These are phyloP conservation scores for Zootoca vivipara DNA, from an alignment of 2,113 vertebrate species.

Conservation along the genomic window DNA sequence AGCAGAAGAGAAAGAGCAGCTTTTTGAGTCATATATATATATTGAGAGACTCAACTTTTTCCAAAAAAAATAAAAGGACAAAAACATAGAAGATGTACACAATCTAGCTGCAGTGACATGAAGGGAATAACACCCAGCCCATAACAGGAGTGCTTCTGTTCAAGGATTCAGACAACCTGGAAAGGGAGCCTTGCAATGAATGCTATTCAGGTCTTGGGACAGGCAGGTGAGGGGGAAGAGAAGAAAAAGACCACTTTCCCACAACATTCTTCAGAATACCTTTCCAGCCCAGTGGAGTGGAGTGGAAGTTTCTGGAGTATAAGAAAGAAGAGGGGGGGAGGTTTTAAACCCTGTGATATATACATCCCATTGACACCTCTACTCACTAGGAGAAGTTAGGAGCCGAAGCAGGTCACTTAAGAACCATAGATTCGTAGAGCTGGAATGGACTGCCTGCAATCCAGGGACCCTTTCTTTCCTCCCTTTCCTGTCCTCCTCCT, in stretches of 20 bases:
- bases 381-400: neutral
- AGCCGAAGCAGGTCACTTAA: neutral
- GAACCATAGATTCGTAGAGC: too few relatives aligned
- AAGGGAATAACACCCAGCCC: neutral
- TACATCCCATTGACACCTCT: neutral
- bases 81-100: neutral
- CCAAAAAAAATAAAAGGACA: neutral
- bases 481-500: neutral
- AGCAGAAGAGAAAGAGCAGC: neutral
- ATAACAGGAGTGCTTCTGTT: neutral
- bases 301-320: neutral
- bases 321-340: neutral
- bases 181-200: neutral
- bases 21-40: too few relatives aligned
- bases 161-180: neutral
- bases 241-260: neutral
- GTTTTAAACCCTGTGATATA: neutral
- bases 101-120: neutral
- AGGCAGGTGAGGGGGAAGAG: neutral
- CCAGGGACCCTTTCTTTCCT: neutral
- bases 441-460: too few relatives aligned
- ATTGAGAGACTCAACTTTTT: slow-evolving; percentile 25
- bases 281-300: neutral
- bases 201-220: neutral
- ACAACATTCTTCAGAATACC: neutral